phyloP scores from a whole-genome alignment of 1,140 invertebrate species.

The Danaus melanippus region DNA sequence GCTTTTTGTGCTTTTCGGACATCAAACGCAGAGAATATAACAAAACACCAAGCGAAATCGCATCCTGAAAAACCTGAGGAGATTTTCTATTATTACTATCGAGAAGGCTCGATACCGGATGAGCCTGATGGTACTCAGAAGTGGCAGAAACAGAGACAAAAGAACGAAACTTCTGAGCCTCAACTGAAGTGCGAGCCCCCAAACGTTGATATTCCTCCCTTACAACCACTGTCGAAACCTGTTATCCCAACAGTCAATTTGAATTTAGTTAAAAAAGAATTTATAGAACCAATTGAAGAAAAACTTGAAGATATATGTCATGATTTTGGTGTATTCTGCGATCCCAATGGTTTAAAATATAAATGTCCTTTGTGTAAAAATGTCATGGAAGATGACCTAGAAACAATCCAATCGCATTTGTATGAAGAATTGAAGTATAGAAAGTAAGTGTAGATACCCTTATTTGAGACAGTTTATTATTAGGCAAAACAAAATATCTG shows the following conservation, averaged over 20 bases:
- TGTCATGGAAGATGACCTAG: slow-evolving; percentile 38
- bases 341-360: slow-evolving; percentile 51
- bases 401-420: slow-evolving; percentile 55
- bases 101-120: slow-evolving; percentile 43
- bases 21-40: slow-evolving; percentile 71
- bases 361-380: slow-evolving; percentile 49
- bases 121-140: slow-evolving; percentile 37
- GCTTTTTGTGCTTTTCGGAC: slow-evolving; percentile 75
- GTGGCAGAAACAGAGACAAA: slow-evolving; percentile 48
- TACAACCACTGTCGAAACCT: slow-evolving; percentile 3
- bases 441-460: slow-evolving; percentile 40
- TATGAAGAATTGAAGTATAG: slow-evolving; percentile 61
- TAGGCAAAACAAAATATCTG: background rate
- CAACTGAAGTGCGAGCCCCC: slow-evolving; percentile 37
- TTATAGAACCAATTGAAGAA: slow-evolving; percentile 20
- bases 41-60: slow-evolving; percentile 68
- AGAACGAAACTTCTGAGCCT: slow-evolving; percentile 13
- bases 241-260: slow-evolving; percentile 28
- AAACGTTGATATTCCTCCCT: slow-evolving; percentile 3
- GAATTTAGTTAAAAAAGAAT: slow-evolving; percentile 49
- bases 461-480: too few species aligned
- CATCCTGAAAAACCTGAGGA: slow-evolving; percentile 39
- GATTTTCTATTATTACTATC: slow-evolving; percentile 55
- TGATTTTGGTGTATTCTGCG: slow-evolving; percentile 45
- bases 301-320: slow-evolving; percentile 33